Evolutionary conservation across 2,113 vertebrate species (phyloP).

Genomic region (Pipra filicauda): DNA sequence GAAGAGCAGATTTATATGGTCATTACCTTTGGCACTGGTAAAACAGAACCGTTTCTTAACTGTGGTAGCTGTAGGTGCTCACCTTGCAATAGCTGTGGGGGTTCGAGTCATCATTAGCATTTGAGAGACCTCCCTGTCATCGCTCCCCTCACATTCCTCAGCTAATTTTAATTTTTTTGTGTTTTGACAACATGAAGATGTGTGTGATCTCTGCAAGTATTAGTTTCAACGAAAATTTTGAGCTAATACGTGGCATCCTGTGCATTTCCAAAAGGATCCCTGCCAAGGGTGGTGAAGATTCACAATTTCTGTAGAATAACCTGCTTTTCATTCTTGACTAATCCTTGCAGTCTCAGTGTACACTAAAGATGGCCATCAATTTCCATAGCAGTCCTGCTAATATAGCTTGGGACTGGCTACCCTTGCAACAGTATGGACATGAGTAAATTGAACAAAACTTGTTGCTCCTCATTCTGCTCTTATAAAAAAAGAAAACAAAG

Average conservation of each 20-base stretch:
- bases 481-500: background rate
- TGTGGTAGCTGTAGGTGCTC: background rate
- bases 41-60: background rate
- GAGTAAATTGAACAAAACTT: background rate
- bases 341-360: background rate
- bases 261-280: background rate
- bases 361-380: background rate
- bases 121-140: background rate
- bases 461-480: background rate
- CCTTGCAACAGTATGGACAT: background rate
- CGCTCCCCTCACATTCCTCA: background rate
- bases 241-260: accelerated
- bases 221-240: background rate
- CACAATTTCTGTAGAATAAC: background rate
- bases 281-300: background rate
- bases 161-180: background rate
- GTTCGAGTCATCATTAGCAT: background rate
- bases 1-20: background rate
- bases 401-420: background rate
- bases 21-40: background rate
- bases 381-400: background rate
- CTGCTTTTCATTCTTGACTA: background rate
- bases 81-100: background rate
- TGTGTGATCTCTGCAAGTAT: background rate
- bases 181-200: background rate